Evolutionary conservation across 2,888 invertebrate genomes (phyloP), one percentile per base, ranked within the genome.

Genomic region (Coelogynopora nodosa): DNA sequence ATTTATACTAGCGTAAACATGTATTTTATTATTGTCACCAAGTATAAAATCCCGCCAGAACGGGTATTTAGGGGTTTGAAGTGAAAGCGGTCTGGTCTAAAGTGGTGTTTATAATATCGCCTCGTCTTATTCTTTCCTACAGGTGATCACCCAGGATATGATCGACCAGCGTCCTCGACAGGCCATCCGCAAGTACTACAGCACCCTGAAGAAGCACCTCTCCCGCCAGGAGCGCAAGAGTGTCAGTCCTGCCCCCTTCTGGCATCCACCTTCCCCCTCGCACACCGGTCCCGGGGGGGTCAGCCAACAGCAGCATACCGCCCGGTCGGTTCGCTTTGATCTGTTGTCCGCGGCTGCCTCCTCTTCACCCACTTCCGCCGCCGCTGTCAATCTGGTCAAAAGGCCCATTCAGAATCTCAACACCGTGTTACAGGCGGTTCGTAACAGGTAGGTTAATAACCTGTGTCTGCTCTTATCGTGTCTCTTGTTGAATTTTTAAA

Each of bases 151-250:
- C 23, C 74, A 74, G 27, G 74, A 74, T 26, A 74, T 74, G 74
- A 74, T 74, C 5, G 74, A 74, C 27, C 74, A 74, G 74, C 74
- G 74, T n/a, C 74, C 74, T 26, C 5, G 74, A 23, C 74, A 74
- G 27, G 74, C 74, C 23, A 74, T 74, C 23, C 74, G 74, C 5
- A 74, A 74, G 74, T 74, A 74, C 27, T 74, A 74, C 27, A 74
- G 74, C 23, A 26, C 74, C 23, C 23, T 74, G 74, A 74, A 74
- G 74, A 74, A 74, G 23, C 74, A 74, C 23, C 74, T 74, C 23
- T 74, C 74, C 23, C 74, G 74, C 2, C 74, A 74, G 74, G 74
- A 74, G 27, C 74, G 74, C 74, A 74, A 74, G 74, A n/a, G 74
- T 74, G 74, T 74, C 2, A 74, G 74, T 26, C 74, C 74, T 5